phyloP scores from a whole-genome alignment of 1,140 invertebrate species.

The Wasmannia auropunctata region DNA sequence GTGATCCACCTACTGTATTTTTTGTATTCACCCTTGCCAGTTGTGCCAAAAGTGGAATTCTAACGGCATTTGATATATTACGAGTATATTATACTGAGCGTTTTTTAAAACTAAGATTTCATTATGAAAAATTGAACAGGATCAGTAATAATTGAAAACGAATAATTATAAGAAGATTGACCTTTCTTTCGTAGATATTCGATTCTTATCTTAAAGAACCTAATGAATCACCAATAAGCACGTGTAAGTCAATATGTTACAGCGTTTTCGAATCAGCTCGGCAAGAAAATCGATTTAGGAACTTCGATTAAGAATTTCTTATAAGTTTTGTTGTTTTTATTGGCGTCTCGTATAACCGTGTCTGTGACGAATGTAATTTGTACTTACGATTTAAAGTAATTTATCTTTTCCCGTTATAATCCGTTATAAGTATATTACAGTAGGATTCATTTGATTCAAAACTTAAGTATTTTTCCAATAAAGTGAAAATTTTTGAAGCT shows the following conservation, averaged over 20 bases:
- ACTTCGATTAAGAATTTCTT: not conserved
- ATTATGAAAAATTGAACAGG: slow-evolving; percentile 58
- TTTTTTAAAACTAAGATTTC: not conserved
- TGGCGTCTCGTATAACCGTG: not conserved
- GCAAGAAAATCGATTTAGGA: slow-evolving; percentile 12
- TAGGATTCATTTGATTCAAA: not conserved
- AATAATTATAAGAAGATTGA: slow-evolving; percentile 69
- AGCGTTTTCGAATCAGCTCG: not conserved
- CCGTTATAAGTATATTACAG: not conserved
- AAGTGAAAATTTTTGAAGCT: not conserved
- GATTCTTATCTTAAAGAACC: slow-evolving; percentile 70
- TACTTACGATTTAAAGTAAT: not conserved
- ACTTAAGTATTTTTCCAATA: not conserved
- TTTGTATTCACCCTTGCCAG: not conserved
- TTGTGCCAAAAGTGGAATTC: slow-evolving; percentile 41
- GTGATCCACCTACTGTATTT: not conserved
- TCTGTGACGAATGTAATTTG: slow-evolving; percentile 22
- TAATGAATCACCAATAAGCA: slow-evolving; percentile 67
- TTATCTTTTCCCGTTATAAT: slow-evolving; percentile 27
- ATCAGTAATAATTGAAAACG: slow-evolving; percentile 10
- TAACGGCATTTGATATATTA: slow-evolving; percentile 43
- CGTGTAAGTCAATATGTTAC: not conserved
- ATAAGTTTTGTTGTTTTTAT: slow-evolving; percentile 27
- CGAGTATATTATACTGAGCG: not conserved
- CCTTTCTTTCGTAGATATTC: slow-evolving; percentile 61